A percentile compares a stretch with the other conserved stretches of the same genome.
phyloP scores from a whole-genome alignment of 2,797 vertebrate species.

The Macroramphosus scolopax region DNA sequence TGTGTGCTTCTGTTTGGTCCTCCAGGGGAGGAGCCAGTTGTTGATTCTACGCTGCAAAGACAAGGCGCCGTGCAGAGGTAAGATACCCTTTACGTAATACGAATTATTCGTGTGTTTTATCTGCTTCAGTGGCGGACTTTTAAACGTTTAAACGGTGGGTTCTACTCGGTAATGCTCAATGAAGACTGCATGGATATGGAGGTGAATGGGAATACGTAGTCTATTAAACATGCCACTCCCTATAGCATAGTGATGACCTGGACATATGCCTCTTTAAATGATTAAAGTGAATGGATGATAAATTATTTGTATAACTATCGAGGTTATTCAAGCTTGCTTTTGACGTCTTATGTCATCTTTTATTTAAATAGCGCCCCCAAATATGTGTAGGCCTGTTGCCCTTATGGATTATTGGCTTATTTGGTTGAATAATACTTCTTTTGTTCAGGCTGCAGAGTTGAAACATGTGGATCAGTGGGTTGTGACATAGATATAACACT shows the following conservation, averaged over 20 bases:
- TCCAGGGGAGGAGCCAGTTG: conserved; percentile 78
- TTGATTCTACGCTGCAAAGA: conserved; percentile 69
- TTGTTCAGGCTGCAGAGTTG: neutral
- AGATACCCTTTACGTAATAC: conserved; percentile 65
- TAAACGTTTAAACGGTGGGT: neutral
- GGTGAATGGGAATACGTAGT: conserved; percentile 53
- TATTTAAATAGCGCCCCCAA: neutral
- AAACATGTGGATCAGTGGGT: neutral
- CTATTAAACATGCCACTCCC: conserved; percentile 81
- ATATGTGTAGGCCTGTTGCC: neutral
- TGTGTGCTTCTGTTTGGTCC: conserved; percentile 60
- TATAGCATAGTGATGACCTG: conserved; percentile 71
- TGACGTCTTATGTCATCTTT: neutral
- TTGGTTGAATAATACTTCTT: neutral
- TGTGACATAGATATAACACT: too few relatives aligned
- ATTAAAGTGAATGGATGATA: conserved; percentile 29
- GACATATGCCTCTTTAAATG: conserved; percentile 49
- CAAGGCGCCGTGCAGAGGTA: conserved; percentile 70
- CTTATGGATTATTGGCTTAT: conserved; percentile 1
- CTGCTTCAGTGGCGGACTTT: conserved; percentile 12
- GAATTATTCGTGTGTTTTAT: conserved; percentile 40
- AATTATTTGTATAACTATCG: neutral
- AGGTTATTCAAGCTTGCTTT: neutral
- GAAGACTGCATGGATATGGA: conserved; percentile 25
- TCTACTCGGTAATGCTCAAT: neutral